Evolutionary conservation across 2,888 invertebrate species (phyloP).

Genomic region (Nematopogon swammerdamellus): DNA sequence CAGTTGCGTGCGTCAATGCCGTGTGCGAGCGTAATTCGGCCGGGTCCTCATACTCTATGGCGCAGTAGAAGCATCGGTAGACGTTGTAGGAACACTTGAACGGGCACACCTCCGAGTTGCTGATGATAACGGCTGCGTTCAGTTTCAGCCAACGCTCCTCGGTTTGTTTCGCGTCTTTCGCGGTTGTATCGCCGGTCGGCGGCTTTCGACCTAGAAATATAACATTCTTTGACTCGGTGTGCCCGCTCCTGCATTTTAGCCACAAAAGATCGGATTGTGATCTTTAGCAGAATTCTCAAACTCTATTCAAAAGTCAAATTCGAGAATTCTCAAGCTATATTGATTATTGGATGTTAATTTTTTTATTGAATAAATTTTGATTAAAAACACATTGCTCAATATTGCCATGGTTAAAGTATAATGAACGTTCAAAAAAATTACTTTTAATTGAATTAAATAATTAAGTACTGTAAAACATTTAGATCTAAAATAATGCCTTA

Average conservation of each 20-base stretch:
- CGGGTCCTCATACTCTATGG: slow-evolving; percentile 24
- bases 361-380: no score
- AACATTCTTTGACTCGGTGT: background rate
- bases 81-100: slow-evolving; percentile 29
- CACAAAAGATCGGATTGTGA: slow-evolving; percentile 19
- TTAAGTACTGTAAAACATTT: no score
- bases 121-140: slow-evolving; percentile 25
- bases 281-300: no score
- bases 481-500: no score
- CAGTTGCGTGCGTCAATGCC: slow-evolving; percentile 19
- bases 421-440: no score
- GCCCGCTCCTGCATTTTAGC: background rate
- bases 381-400: no score
- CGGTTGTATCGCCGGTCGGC: background rate
- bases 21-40: slow-evolving; percentile 24
- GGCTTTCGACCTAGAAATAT: background rate
- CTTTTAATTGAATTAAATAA: no score
- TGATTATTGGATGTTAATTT: no score
- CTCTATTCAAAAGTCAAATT: no score
- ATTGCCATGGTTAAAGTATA: no score
- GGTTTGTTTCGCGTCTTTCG: slow-evolving; percentile 6
- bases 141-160: slow-evolving; percentile 30
- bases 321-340: no score
- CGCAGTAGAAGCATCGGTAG: slow-evolving; percentile 38
- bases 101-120: slow-evolving; percentile 29